Conservation (phyloP, 2,113 vertebrate genomes). For the Proterorhinus semilunaris region DNA sequence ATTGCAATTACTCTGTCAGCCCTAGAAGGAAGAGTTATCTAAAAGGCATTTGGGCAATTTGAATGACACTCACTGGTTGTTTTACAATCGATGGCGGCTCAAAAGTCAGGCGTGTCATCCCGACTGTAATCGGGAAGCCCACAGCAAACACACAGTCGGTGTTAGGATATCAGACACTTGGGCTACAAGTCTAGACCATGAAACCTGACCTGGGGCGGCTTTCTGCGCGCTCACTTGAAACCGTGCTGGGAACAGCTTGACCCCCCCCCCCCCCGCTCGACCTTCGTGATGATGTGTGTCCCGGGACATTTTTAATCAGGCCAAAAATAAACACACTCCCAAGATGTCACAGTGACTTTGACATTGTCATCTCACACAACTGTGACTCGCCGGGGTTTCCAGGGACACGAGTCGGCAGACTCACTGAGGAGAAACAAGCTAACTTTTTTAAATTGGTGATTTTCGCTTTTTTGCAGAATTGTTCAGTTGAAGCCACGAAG, state of each 20-base stretch:
- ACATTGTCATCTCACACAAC: conserved; percentile 23
- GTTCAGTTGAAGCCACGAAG: too few relatives aligned
- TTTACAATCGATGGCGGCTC: conserved; percentile 20
- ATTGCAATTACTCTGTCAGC: too few relatives aligned
- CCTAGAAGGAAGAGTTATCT: too few relatives aligned
- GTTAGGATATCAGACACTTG: conserved; percentile 16
- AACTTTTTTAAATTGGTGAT: too few relatives aligned
- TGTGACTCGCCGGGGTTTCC: too few relatives aligned
- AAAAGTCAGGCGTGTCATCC: conserved; percentile 20
- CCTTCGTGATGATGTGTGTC: conserved; percentile 10
- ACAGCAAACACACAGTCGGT: conserved; percentile 38
- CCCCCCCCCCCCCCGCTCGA: conserved; percentile 21
- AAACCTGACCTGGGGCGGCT: conserved; percentile 45
- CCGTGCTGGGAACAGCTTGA: conserved; percentile 56
- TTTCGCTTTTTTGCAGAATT: too few relatives aligned
- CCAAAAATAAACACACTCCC: conserved; percentile 19
- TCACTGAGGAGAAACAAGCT: too few relatives aligned
- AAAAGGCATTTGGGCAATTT: too few relatives aligned
- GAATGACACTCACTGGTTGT: conserved; percentile 20
- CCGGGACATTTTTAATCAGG: conserved; percentile 1
- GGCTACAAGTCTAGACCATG: conserved; percentile 37
- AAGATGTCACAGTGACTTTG: conserved; percentile 35
- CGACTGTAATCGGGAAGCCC: conserved; percentile 20
- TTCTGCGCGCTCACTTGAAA: conserved; percentile 39
- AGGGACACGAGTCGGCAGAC: too few relatives aligned